phyloP scores from a whole-genome alignment of 2,113 vertebrate genomes.

The Petaurus breviceps region DNA sequence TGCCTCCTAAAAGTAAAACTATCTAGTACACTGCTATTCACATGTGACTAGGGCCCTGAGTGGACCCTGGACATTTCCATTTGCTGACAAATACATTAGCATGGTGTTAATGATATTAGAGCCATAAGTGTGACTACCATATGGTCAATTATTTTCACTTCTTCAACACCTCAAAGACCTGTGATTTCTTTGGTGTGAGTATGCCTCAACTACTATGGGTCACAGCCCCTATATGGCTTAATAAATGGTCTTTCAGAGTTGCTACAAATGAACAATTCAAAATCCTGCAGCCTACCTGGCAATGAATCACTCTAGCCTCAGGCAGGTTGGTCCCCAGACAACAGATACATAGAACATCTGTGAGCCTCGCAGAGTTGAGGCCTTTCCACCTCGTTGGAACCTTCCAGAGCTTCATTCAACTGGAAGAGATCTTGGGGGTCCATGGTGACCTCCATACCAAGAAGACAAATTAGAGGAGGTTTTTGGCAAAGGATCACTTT shows the following conservation, averaged over 20 bases:
- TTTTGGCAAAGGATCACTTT: background rate
- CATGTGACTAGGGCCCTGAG: accelerated
- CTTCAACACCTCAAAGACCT: background rate
- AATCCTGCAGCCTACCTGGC: background rate
- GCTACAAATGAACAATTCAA: background rate
- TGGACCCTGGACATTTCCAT: background rate
- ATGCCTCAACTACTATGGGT: background rate
- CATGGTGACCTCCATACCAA: background rate
- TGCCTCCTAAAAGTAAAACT: background rate
- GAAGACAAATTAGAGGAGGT: background rate
- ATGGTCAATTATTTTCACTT: background rate
- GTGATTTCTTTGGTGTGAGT: background rate
- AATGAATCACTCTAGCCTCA: background rate
- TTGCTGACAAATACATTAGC: background rate
- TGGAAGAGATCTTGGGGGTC: background rate
- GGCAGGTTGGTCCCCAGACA: background rate
- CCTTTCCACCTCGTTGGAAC: background rate
- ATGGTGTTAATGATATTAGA: background rate
- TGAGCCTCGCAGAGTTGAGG: background rate
- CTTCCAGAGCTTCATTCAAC: background rate
- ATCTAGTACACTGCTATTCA: background rate
- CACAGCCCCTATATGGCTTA: background rate
- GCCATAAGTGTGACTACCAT: background rate
- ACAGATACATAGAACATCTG: background rate
- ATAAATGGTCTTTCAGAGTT: background rate